Evolutionary conservation across 1,140 invertebrate species (phyloP).

Genomic region (Pygmarrhopalites habei): DNA sequence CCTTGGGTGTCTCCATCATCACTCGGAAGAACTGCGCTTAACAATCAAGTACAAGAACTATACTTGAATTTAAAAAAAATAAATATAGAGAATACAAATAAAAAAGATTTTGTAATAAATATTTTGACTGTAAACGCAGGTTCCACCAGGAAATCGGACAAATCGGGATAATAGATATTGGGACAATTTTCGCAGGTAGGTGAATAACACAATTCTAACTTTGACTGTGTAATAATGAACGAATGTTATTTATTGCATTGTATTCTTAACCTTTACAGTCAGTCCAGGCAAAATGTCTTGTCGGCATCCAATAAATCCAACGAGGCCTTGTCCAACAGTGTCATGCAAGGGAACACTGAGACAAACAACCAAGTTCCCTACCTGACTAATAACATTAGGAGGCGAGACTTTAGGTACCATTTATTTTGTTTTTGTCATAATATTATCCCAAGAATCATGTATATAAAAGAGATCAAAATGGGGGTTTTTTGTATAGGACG

Average conservation of each 20-base stretch:
- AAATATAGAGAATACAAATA: too few species aligned
- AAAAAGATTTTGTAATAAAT: too few species aligned
- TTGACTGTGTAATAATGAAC: too few species aligned
- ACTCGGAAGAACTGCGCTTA: slow-evolving; percentile 46
- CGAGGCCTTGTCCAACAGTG: slow-evolving; percentile 11
- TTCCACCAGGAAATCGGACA: slow-evolving; percentile 72
- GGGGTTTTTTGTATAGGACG: too few species aligned
- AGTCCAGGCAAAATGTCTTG: slow-evolving; percentile 74
- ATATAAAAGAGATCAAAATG: too few species aligned
- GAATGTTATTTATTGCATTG: too few species aligned
- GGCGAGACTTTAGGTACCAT: not conserved
- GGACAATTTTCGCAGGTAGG: slow-evolving; percentile 63
- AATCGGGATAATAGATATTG: slow-evolving; percentile 85
- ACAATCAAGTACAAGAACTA: slow-evolving; percentile 83
- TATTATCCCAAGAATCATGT: too few species aligned
- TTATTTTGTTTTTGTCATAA: not conserved
- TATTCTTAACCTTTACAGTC: too few species aligned
- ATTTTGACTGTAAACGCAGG: too few species aligned
- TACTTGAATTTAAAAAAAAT: too few species aligned
- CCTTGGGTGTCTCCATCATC: slow-evolving; percentile 6
- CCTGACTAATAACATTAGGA: slow-evolving; percentile 1
- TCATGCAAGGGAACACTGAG: not conserved
- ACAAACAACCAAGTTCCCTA: not conserved
- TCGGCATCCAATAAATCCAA: slow-evolving; percentile 50
- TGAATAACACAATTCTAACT: too few species aligned